Evolutionary conservation across 2,797 vertebrate species (phyloP).

Genomic region (Sebastes nivosus): DNA sequence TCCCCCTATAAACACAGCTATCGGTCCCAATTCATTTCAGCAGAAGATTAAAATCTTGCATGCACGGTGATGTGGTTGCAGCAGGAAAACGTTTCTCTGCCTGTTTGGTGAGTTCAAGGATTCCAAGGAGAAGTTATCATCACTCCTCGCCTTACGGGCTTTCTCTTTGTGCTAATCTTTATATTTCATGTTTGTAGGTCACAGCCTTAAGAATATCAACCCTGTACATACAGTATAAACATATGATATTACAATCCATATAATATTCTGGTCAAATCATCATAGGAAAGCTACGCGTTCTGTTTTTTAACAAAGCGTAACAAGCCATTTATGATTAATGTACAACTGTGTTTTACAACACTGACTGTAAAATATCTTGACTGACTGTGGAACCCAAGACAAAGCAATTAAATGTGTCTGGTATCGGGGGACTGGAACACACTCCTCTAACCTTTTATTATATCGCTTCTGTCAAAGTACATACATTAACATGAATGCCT

Average conservation of each 20-base stretch:
- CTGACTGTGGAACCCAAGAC: conserved; percentile 65
- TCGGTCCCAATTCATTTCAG: not conserved
- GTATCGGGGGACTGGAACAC: conserved; percentile 71
- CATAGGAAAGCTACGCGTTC: not conserved
- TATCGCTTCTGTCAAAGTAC: conserved; percentile 78
- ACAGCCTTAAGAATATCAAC: not conserved
- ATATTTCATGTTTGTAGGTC: not conserved
- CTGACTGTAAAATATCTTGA: conserved; percentile 49
- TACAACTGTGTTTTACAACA: conserved; percentile 59
- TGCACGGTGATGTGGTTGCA: not conserved
- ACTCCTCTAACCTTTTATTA: conserved; percentile 77
- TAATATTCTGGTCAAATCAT: conserved; percentile 4
- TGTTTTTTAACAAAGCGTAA: conserved; percentile 18
- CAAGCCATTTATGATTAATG: conserved; percentile 41
- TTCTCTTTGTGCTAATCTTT: conserved; percentile 4
- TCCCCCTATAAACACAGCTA: not conserved
- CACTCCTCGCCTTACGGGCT: not conserved
- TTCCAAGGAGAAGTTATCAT: not conserved
- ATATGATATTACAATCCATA: not conserved
- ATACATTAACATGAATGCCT: conserved; percentile 80
- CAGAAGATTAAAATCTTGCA: not conserved
- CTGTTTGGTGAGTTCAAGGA: not conserved
- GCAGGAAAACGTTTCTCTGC: not conserved
- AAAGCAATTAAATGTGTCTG: conserved; percentile 78
- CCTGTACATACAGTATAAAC: not conserved